Conservation (phyloP, 2,888 invertebrate species). For the Cantharis lateralis region DNA sequence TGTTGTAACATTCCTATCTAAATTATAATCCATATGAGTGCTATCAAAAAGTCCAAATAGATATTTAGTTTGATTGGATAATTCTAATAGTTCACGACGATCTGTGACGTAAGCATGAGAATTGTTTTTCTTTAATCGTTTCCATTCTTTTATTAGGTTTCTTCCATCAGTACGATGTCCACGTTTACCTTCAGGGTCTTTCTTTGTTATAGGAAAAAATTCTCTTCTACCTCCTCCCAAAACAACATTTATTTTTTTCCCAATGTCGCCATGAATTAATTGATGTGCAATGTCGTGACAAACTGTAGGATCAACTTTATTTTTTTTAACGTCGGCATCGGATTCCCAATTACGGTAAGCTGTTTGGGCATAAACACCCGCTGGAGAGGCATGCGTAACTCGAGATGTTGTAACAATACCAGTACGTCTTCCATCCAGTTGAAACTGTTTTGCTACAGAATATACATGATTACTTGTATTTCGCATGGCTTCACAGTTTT, state of each 20-base stretch:
- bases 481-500: conserved; percentile 66
- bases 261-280: conserved; percentile 68
- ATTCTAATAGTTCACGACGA: background rate
- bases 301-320: conserved; percentile 57
- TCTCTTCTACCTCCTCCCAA: conserved; percentile 76
- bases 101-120: background rate
- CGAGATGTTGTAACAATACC: conserved; percentile 78
- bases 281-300: conserved; percentile 79
- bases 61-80: background rate
- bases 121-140: background rate
- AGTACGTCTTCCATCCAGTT: conserved; percentile 65
- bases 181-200: conserved; percentile 53
- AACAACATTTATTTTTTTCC: conserved; percentile 73
- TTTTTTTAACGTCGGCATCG: conserved; percentile 62
- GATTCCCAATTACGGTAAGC: conserved; percentile 76
- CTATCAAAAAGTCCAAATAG: background rate
- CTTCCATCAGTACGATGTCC: background rate
- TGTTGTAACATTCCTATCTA: background rate
- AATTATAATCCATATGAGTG: background rate
- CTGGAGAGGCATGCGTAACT: conserved; percentile 80
- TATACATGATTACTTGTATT: conserved; percentile 63
- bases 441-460: conserved; percentile 74
- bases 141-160: background rate
- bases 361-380: conserved; percentile 70
- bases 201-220: conserved; percentile 62